These are phyloP conservation scores for Maniola hyperantus DNA, from an alignment of 2,888 invertebrate genomes.

Conservation along the genomic window DNA sequence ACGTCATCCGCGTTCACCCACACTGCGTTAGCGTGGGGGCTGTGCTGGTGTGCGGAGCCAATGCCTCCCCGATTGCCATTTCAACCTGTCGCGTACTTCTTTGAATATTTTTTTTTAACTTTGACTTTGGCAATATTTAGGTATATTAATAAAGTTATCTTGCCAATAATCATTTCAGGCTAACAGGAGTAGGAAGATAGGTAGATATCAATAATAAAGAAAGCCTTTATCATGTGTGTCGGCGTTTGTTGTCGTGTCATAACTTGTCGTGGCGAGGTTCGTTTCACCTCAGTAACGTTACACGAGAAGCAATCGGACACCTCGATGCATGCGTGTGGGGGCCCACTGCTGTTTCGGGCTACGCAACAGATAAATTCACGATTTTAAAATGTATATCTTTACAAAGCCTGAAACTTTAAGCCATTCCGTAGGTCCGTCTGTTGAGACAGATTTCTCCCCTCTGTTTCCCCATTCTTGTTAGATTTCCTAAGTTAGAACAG, in stretches of 20 bases:
- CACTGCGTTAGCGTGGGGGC: too few species aligned
- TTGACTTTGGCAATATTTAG: too few species aligned
- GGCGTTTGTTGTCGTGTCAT: constrained; percentile 74
- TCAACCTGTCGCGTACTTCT: too few species aligned
- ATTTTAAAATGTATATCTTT: constrained; percentile 14
- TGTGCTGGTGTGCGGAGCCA: too few species aligned
- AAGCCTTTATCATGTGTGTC: constrained; percentile 57
- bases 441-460: too few species aligned
- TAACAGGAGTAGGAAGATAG: constrained; percentile 30
- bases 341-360: constrained; percentile 44
- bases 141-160: constrained; percentile 5
- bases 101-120: too few species aligned
- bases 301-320: constrained; percentile 71
- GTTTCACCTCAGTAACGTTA: constrained; percentile 63
- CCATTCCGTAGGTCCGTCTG: too few species aligned
- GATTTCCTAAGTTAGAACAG: too few species aligned
- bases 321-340: constrained; percentile 61
- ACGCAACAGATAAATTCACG: constrained; percentile 20
- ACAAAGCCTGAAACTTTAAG: background rate
- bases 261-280: constrained; percentile 66
- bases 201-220: constrained; percentile 60
- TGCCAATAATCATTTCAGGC: constrained; percentile 24
- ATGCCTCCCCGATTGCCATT: too few species aligned
- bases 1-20: too few species aligned
- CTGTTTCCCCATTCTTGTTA: too few species aligned